These are phyloP conservation scores for Seira sanloemensis DNA, from an alignment of 2,888 invertebrate species.

Conservation along the genomic window DNA sequence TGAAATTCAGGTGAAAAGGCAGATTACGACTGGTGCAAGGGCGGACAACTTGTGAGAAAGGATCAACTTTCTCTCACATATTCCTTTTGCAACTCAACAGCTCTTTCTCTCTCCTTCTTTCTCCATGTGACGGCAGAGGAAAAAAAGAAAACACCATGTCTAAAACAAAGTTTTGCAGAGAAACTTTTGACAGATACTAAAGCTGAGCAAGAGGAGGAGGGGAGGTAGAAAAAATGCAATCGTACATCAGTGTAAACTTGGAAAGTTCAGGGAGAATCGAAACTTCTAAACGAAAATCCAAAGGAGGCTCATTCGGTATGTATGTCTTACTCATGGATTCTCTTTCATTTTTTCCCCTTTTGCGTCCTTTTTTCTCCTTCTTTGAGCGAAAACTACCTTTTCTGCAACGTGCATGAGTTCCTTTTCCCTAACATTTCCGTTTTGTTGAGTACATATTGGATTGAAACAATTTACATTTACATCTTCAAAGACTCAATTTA, in stretches of 20 bases:
- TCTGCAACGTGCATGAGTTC: not conserved
- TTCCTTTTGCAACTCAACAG: too few relatives aligned
- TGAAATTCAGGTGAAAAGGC: constrained; percentile 52
- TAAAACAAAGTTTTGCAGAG: constrained; percentile 55
- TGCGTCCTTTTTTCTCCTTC: not conserved
- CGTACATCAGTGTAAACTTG: constrained; percentile 69
- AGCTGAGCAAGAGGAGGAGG: constrained; percentile 22
- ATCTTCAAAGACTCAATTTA: constrained; percentile 61
- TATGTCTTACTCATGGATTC: constrained; percentile 46
- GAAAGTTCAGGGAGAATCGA: constrained; percentile 66
- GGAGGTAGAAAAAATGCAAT: constrained; percentile 61
- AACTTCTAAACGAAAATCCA: constrained; percentile 60
- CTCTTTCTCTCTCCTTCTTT: not conserved
- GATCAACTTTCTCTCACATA: constrained; percentile 3
- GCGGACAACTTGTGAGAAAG: constrained; percentile 15
- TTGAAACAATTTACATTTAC: constrained; percentile 65
- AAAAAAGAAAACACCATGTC: constrained; percentile 19
- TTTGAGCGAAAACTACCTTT: not conserved
- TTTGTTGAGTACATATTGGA: constrained; percentile 40
- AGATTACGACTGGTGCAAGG: constrained; percentile 20
- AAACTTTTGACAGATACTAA: constrained; percentile 52
- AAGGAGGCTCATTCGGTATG: constrained; percentile 57
- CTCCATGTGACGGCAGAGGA: not conserved
- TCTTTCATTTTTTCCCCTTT: constrained; percentile 27
- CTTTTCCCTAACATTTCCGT: constrained; percentile 31